A percentile compares a stretch with the other conserved stretches of the same genome.
Conservation (phyloP, 2,888 invertebrate genomes). For the Drosophila dives region DNA sequence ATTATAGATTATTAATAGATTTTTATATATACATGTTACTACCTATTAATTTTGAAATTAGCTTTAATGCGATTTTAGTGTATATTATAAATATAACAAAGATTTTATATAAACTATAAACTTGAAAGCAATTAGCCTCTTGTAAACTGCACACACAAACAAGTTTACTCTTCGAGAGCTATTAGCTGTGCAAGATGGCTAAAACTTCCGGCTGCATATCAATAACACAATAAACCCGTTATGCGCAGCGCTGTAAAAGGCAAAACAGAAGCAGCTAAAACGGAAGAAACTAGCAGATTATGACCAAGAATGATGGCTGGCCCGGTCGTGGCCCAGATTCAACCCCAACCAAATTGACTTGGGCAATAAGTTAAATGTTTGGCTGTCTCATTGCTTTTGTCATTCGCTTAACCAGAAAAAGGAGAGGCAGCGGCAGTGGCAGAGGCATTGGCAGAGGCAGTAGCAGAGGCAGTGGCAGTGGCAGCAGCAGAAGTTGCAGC, state of each 20-base stretch:
- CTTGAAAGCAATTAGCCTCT: constrained; percentile 44
- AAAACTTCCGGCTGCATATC: constrained; percentile 59
- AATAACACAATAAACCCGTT: constrained; percentile 64
- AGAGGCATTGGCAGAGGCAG: background rate
- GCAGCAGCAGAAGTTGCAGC: constrained; percentile 1
- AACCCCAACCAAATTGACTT: constrained; percentile 36
- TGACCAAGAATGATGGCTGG: constrained; percentile 10
- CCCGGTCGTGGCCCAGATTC: constrained; percentile 4
- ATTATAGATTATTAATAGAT: too few relatives aligned
- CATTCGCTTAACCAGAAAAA: background rate
- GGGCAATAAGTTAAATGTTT: constrained; percentile 47
- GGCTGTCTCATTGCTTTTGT: constrained; percentile 37
- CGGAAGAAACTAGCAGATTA: background rate
- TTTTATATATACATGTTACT: too few relatives aligned
- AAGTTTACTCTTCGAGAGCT: constrained; percentile 17
- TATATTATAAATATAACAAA: background rate
- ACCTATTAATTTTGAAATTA: background rate
- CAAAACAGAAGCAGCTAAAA: constrained; percentile 17
- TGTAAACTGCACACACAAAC: constrained; percentile 9
- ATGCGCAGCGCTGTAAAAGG: constrained; percentile 23
- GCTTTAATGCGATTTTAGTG: background rate
- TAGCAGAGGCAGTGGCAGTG: too few relatives aligned
- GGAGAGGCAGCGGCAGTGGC: background rate
- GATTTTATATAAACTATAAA: background rate
- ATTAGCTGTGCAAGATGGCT: constrained; percentile 30